Evolutionary conservation across 2,797 vertebrate species (phyloP).

Genomic region (Phylloscopus collybita): DNA sequence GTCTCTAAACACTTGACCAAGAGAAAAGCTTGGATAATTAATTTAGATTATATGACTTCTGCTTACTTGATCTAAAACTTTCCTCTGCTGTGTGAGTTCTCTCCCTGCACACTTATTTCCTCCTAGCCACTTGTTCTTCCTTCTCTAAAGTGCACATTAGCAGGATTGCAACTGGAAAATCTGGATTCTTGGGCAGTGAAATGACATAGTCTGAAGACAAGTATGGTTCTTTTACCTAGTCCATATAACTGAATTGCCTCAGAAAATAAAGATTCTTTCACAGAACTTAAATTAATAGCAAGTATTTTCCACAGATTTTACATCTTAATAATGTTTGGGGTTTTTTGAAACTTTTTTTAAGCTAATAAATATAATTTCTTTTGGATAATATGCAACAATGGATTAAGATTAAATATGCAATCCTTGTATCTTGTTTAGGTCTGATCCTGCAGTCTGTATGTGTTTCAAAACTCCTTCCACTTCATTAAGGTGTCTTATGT

Average conservation of each 20-base stretch:
- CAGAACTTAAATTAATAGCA: not conserved
- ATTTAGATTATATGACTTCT: constrained; percentile 9
- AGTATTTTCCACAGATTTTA: not conserved
- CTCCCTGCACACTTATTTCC: not conserved
- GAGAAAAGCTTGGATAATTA: constrained; percentile 11
- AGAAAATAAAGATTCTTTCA: not conserved
- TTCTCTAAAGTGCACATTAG: not conserved
- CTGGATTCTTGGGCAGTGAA: not conserved
- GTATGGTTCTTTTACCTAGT: not conserved
- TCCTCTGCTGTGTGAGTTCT: not conserved
- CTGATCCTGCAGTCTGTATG: not conserved
- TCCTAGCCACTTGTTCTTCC: not conserved
- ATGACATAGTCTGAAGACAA: not conserved
- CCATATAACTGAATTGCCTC: not conserved
- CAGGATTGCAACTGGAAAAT: not conserved
- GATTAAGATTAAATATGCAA: not conserved
- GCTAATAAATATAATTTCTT: not conserved
- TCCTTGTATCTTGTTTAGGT: not conserved
- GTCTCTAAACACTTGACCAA: not conserved
- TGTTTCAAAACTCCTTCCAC: not conserved
- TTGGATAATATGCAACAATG: not conserved
- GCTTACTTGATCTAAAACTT: not conserved
- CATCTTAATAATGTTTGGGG: not conserved
- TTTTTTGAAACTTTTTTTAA: not conserved
- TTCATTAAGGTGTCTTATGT: not conserved